These are phyloP conservation scores for Drosophila kanapiae DNA, from an alignment of 1,140 invertebrate genomes.

Conservation along the genomic window DNA sequence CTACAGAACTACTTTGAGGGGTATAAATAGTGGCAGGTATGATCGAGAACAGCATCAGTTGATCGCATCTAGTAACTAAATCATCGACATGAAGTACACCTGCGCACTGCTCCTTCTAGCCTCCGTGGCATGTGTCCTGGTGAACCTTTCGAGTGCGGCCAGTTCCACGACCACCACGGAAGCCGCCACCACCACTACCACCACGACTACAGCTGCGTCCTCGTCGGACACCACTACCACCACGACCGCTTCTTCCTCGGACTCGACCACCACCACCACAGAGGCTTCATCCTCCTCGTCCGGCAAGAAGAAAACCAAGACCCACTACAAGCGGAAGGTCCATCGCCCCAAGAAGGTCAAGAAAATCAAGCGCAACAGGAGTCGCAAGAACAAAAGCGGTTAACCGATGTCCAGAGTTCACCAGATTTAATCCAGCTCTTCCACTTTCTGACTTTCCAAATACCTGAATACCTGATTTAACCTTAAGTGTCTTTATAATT, in stretches of 20 bases:
- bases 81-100: conserved; percentile 11
- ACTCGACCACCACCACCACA: conserved; percentile 12
- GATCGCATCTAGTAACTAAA: conserved; percentile 2
- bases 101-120: conserved; percentile 8
- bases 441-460: not conserved
- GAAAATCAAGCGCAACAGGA: not conserved
- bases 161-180: conserved; percentile 9
- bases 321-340: not conserved
- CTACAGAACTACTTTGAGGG: too few relatives aligned
- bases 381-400: not conserved
- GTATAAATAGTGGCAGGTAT: conserved; percentile 24
- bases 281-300: conserved; percentile 6
- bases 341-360: not conserved
- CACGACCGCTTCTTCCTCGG: not conserved
- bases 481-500: not conserved
- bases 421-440: not conserved
- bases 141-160: conserved; percentile 1
- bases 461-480: not conserved
- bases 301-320: not conserved
- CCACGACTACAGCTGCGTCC: not conserved
- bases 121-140: conserved; percentile 18
- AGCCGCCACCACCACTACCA: conserved; percentile 1
- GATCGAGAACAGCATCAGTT: conserved; percentile 31
- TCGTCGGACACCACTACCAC: conserved; percentile 24
- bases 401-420: not conserved